These are phyloP conservation scores for Mizuhopecten yessoensis DNA, from an alignment of 1,140 invertebrate genomes.

Conservation along the genomic window DNA sequence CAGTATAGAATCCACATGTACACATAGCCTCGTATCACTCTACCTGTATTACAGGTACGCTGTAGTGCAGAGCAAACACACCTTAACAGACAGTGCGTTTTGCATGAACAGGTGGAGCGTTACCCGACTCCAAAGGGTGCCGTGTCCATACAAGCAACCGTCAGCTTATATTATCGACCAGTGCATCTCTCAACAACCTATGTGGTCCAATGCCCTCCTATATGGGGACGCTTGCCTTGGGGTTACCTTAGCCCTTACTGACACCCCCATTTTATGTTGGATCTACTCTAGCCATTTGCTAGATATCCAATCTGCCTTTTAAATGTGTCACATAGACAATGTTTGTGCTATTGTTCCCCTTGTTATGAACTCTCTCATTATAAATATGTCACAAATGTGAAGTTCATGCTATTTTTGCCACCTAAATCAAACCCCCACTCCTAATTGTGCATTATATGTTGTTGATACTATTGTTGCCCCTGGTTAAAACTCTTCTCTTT, in stretches of 20 bases:
- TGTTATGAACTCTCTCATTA: neutral
- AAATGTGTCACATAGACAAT: neutral
- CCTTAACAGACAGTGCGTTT: neutral
- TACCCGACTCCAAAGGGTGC: neutral
- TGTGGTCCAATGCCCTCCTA: neutral
- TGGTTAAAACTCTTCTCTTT: too few relatives aligned
- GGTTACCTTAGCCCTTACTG: neutral
- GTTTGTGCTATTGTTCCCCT: neutral
- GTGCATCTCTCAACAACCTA: neutral
- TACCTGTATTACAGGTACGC: neutral
- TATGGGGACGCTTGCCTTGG: neutral
- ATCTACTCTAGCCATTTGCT: neutral
- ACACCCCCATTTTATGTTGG: neutral
- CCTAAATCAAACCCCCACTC: too few relatives aligned
- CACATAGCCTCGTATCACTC: neutral
- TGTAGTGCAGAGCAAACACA: neutral
- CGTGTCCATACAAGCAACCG: constrained; percentile 15
- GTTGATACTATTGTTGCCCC: too few relatives aligned
- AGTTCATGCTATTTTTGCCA: too few relatives aligned
- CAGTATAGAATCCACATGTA: too few relatives aligned
- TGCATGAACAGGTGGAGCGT: constrained; percentile 2
- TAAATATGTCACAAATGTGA: neutral
- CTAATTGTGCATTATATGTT: too few relatives aligned
- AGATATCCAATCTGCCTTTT: neutral
- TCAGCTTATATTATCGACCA: neutral